A percentile compares a stretch with the other conserved stretches of the same genome.
Conservation (phyloP, 2,113 vertebrate genomes). For the Procavia capensis region DNA sequence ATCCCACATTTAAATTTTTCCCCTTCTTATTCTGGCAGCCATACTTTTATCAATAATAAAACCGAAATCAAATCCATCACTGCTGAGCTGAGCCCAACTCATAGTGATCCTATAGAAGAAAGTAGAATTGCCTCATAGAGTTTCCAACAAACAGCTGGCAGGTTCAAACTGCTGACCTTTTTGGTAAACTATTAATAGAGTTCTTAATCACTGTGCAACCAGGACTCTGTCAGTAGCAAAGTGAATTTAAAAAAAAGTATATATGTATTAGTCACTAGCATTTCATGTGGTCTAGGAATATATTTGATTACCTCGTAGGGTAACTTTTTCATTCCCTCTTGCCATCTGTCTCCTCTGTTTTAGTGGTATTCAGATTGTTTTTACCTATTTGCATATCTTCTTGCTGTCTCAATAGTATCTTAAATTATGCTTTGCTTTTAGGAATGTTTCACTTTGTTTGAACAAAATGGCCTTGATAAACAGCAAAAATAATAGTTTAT, state of each 20-base stretch:
- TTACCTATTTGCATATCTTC: not conserved
- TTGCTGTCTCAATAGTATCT: not conserved
- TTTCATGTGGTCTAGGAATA: not conserved
- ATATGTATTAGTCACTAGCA: not conserved
- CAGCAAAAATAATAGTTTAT: conserved; percentile 27
- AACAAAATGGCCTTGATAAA: not conserved
- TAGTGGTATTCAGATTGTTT: not conserved
- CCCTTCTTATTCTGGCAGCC: not conserved
- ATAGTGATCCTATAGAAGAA: too few species aligned
- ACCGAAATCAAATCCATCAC: too few species aligned
- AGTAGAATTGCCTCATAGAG: too few species aligned
- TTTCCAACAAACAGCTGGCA: too few species aligned
- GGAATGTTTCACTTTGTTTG: not conserved
- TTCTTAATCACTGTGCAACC: too few species aligned
- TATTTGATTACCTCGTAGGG: not conserved
- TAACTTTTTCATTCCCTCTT: not conserved
- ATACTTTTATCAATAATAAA: not conserved
- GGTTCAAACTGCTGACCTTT: too few species aligned
- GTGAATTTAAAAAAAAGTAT: not conserved
- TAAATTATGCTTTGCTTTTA: not conserved
- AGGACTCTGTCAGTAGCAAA: not conserved
- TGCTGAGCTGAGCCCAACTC: too few species aligned
- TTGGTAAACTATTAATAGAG: too few species aligned
- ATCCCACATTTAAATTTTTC: not conserved
- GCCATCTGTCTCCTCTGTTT: not conserved